A percentile compares a stretch with the other conserved stretches of the same genome.
These are phyloP conservation scores for Zosterops borbonicus DNA, from an alignment of 2,113 vertebrate genomes.

Conservation along the genomic window DNA sequence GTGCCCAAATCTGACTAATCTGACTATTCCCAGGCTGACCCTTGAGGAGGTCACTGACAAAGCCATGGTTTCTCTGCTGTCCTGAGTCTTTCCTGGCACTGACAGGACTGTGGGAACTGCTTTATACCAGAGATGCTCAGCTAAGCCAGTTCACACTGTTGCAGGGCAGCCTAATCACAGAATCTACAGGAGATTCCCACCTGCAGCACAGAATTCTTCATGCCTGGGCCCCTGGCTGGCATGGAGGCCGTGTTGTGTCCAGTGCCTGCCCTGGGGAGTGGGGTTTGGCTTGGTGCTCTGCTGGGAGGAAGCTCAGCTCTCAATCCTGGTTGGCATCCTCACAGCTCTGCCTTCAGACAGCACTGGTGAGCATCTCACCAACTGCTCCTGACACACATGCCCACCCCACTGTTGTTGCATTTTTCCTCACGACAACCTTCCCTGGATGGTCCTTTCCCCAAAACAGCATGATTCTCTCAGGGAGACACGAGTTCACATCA, in stretches of 20 bases:
- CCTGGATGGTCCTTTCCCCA: slow-evolving; percentile 8
- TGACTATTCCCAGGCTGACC: neutral
- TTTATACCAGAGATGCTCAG: neutral
- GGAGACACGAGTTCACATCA: slow-evolving; percentile 57
- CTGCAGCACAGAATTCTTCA: neutral
- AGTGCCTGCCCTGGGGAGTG: rapidly evolving
- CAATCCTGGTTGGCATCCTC: neutral
- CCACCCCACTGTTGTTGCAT: neutral
- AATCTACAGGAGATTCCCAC: neutral
- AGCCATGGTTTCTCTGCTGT: neutral
- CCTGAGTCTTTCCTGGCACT: neutral
- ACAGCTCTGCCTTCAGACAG: neutral
- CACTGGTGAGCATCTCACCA: neutral
- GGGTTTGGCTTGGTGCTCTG: rapidly evolving
- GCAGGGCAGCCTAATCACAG: neutral
- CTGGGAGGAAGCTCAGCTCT: neutral
- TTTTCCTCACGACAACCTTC: slow-evolving; percentile 10
- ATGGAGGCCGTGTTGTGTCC: rapidly evolving
- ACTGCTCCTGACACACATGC: neutral
- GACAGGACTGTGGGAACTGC: rapidly evolving
- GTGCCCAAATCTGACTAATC: neutral
- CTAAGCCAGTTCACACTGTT: neutral
- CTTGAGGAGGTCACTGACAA: neutral
- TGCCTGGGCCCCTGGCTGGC: neutral
- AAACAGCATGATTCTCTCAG: slow-evolving; percentile 61